Base-by-base conservation (phyloP, 2,888 invertebrate genomes). In the Cheilosia soror region DNA sequence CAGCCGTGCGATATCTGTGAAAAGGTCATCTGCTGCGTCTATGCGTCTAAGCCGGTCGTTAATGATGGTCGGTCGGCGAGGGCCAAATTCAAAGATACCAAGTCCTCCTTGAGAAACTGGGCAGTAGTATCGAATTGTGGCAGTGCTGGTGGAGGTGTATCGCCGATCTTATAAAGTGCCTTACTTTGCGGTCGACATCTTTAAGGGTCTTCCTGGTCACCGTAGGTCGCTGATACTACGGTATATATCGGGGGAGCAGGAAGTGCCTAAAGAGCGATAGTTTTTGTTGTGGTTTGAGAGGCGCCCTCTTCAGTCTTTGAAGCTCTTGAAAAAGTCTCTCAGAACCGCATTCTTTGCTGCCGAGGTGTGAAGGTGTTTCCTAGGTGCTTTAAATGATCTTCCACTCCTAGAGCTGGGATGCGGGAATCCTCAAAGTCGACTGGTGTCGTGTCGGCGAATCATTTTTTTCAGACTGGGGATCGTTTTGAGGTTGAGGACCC, bases 401-500 rank as follows among this genome's bases (percentile, higher is more conserved):
- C 25, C 0, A 51, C 25, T 3, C 13, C 37, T 0, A 65, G 15
- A 9, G 51, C 49, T 5, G n/a, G 2, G 4, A 51, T 51, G 25
- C 5, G 0, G 1, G 44, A 0, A 20, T 51, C 5, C 0, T n/a
- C 40, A 27, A 25, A 33, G n/a, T 6, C 13, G 11, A n/a, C 15
- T 15, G 63, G 63, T 11, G n/a, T 5, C 2, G 47, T 11, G 15
- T 29, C 47, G 0, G 33, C 33, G 13, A 9, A 63, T 4, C n/a
- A 63, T 6, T 2, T 47, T 51, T 25, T 51, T 51, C 11, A 29
- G 31, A 5, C 51, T 65, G 11, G 65, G 51, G 5, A 65, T 51
- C 2, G 25, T 7, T 6, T 51, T 49, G 1, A 65, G 37, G 2
- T 33, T 15, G 2, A 51, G 20, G n/a, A 37, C 20, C 1, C 27